A percentile compares a stretch with the other conserved stretches of the same genome.
Conservation (phyloP, 2,113 vertebrate species). For the Hippopotamus amphibius region DNA sequence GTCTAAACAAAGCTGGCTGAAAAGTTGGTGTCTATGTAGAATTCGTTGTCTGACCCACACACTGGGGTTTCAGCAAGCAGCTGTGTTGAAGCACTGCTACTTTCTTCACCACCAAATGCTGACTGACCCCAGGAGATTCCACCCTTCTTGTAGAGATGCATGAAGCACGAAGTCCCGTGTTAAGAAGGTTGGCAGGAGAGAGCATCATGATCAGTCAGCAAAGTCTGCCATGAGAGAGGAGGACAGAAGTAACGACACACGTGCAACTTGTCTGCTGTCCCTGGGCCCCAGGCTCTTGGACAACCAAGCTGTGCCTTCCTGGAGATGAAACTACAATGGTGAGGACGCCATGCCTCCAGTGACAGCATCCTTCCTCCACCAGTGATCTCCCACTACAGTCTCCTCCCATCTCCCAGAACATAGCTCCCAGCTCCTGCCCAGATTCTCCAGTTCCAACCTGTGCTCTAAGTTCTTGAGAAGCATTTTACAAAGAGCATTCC, state of each 20-base stretch:
- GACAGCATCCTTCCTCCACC: background rate
- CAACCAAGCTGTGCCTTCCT: background rate
- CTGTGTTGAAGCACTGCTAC: background rate
- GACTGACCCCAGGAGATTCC: background rate
- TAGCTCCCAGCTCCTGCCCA: background rate
- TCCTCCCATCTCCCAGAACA: background rate
- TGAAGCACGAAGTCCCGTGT: background rate
- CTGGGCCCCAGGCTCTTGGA: background rate
- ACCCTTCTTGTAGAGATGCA: background rate
- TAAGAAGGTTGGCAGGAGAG: background rate
- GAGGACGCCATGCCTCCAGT: background rate
- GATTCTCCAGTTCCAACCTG: background rate
- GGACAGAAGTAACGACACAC: background rate
- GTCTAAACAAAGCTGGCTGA: background rate
- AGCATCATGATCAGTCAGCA: background rate
- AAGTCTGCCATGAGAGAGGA: background rate
- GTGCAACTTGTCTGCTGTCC: background rate
- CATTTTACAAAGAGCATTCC: background rate
- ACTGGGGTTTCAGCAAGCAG: background rate
- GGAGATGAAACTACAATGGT: background rate
- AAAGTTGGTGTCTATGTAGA: background rate
- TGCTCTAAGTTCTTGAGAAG: background rate
- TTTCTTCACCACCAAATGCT: background rate
- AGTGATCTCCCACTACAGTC: background rate
- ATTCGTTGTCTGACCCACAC: background rate